These are phyloP conservation scores for Hyles lineata DNA, from an alignment of 2,888 invertebrate species.

Conservation along the genomic window DNA sequence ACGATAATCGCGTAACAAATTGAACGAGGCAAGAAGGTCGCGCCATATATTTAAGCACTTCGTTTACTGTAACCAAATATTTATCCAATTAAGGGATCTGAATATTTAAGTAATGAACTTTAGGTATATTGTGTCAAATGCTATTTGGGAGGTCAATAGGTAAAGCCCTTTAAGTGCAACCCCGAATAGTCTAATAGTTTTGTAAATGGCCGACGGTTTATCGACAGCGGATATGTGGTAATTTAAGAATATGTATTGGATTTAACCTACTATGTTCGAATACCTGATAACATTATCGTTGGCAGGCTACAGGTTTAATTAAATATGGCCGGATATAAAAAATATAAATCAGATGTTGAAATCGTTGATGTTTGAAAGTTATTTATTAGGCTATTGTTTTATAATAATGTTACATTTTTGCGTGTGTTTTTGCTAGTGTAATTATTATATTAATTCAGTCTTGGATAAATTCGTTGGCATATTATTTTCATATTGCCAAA, in stretches of 20 bases:
- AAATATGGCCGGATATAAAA: background rate
- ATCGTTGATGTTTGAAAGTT: no score
- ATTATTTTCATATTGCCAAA: no score
- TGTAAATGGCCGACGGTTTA: constrained; percentile 70
- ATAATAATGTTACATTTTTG: no score
- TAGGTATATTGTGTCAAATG: constrained; percentile 72
- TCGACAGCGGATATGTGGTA: constrained; percentile 73
- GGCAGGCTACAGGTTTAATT: background rate
- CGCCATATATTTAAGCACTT: constrained; percentile 38
- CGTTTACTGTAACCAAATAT: constrained; percentile 60
- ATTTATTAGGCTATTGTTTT: no score
- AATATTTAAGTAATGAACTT: constrained; percentile 78
- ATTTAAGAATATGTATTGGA: constrained; percentile 70
- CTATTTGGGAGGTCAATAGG: constrained; percentile 75
- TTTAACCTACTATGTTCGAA: constrained; percentile 65
- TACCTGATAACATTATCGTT: constrained; percentile 47
- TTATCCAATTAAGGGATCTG: constrained; percentile 76
- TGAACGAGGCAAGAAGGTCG: constrained; percentile 35
- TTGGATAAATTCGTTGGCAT: no score
- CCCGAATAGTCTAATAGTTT: constrained; percentile 78
- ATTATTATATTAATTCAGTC: no score
- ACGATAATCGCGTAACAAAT: constrained; percentile 24
- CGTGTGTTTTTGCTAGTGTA: no score
- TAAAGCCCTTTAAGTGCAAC: constrained; percentile 80
- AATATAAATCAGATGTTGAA: background rate